These are phyloP conservation scores for Xestia xanthographa DNA, from an alignment of 2,888 invertebrate species.

Conservation along the genomic window DNA sequence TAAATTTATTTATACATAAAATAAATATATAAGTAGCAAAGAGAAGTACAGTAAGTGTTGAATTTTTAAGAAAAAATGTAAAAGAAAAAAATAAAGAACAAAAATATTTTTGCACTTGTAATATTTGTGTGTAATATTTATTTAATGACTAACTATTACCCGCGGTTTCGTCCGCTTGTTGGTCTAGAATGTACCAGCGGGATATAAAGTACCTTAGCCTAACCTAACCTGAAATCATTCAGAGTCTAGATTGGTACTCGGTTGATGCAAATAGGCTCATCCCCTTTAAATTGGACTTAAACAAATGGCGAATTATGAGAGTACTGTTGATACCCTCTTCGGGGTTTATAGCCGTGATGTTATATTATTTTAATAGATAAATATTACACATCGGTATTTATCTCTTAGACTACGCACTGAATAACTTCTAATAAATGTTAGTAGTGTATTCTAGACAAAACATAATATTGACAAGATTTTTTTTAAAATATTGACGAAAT, in stretches of 20 bases:
- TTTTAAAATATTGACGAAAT: background rate
- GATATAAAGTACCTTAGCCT: too few species aligned
- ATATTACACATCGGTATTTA: conserved; percentile 13
- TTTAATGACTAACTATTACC: background rate
- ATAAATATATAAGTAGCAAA: conserved; percentile 35
- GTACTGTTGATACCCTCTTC: background rate
- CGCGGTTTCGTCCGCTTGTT: too few species aligned
- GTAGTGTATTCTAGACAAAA: conserved; percentile 22
- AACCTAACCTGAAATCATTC: background rate
- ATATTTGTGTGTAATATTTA: conserved; percentile 45
- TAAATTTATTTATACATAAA: conserved; percentile 26
- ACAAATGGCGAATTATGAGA: background rate
- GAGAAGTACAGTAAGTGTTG: conserved; percentile 63
- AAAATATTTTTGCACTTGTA: conserved; percentile 63
- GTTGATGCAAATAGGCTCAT: background rate
- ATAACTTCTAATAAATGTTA: conserved; percentile 42
- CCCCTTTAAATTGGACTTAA: background rate
- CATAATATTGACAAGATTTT: conserved; percentile 17
- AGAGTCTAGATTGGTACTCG: background rate
- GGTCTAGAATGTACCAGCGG: too few species aligned
- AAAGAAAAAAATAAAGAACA: conserved; percentile 44
- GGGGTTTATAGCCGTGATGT: background rate
- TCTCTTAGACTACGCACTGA: conserved; percentile 52
- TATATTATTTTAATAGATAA: background rate
- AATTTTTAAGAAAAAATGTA: conserved; percentile 65